Base-by-base conservation (phyloP, 2,113 vertebrate genomes). In the Caranx melampygus region DNA sequence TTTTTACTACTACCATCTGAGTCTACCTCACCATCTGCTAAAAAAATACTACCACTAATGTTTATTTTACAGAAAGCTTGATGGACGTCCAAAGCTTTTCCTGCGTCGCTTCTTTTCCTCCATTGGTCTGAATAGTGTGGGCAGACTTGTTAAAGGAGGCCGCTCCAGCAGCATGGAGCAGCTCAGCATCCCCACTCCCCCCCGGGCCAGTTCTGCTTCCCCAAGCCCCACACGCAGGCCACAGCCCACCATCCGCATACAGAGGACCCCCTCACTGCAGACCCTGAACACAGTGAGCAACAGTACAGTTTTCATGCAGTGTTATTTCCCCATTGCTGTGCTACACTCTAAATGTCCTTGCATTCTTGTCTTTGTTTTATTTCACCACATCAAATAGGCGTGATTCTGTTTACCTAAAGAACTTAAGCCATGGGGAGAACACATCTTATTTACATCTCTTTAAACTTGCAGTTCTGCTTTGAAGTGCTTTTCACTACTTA, bases 81-180 rank as follows among this genome's bases (percentile, higher is more conserved):
- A 95, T 35, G 93, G 91, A 6, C 82, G 92, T 7, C 87, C 94
- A 16, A 95, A 94, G 88, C 91, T 95, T 16, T 94, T 94, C 68
- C 93, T 99, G 66, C 97, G 95, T 51, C 97, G 96, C 78, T 95
- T 99, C 79, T 96, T 99, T 90, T 93, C 95, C 35, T 94, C 95
- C 76, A 95, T 99, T 78, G 95, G 96, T 40, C 95, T 97, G 85
- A 95, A 95, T 82, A 95, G 97, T 1, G 94, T 96, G 54, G 96
- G 96, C 58, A 95, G 93, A 75, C 88, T 97, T 62, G 96, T 95
- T 60, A 96, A 96, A 78, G 96, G 96, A 67, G 93, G 95, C 54
- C 96, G 95, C 52, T 98, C 97, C 90, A 97, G 95, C 87, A 99
- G 98, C 75, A 96, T 98, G 95, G 97, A 98, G 73, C 97, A 98